Evolutionary conservation across 1,140 invertebrate species (phyloP).

Genomic region (Lysiphlebus fabarum): DNA sequence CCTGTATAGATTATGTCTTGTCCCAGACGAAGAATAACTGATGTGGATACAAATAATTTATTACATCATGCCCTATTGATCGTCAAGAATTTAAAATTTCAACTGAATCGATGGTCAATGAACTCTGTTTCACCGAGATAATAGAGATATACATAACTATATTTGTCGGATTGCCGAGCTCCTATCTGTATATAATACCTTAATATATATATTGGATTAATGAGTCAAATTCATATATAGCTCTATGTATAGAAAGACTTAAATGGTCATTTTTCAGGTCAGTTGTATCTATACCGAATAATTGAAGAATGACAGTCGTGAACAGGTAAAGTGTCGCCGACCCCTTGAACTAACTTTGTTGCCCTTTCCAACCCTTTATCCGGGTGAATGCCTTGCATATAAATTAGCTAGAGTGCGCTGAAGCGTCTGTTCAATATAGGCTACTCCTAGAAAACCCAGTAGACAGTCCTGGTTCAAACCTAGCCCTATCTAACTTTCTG

Average conservation of each 20-base stretch:
- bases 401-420: slow-evolving; percentile 31
- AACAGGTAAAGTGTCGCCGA: slow-evolving; percentile 23
- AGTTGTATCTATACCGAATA: slow-evolving; percentile 29
- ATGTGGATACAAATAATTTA: too few relatives aligned
- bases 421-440: slow-evolving; percentile 19
- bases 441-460: not conserved
- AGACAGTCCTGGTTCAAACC: slow-evolving; percentile 2
- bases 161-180: slow-evolving; percentile 2
- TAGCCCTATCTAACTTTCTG: slow-evolving; percentile 24
- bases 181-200: too few relatives aligned
- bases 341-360: too few relatives aligned
- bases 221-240: too few relatives aligned
- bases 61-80: too few relatives aligned
- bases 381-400: slow-evolving; percentile 35
- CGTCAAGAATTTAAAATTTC: too few relatives aligned
- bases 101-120: too few relatives aligned
- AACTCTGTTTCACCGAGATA: too few relatives aligned
- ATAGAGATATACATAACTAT: not conserved
- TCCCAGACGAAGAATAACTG: too few relatives aligned
- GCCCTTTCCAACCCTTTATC: slow-evolving; percentile 28
- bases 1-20: too few relatives aligned
- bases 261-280: not conserved
- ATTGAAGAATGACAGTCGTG: slow-evolving; percentile 31
- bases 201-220: too few relatives aligned
- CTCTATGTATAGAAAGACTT: too few relatives aligned